phyloP scores from a whole-genome alignment of 2,888 invertebrate genomes.

The Druceiella hillmani region DNA sequence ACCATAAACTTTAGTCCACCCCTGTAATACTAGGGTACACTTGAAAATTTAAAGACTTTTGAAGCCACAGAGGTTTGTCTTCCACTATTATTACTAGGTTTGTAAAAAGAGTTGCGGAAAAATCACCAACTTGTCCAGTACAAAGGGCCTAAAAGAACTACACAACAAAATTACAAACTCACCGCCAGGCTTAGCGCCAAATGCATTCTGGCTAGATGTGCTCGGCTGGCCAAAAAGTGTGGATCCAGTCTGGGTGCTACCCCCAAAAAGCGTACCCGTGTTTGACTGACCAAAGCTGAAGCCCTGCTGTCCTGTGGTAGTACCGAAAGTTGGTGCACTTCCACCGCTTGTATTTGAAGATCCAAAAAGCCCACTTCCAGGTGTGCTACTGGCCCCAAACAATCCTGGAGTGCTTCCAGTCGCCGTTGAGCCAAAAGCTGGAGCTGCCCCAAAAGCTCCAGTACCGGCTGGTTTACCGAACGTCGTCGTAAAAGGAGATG shows the following conservation, averaged over 20 bases:
- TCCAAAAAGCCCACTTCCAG: constrained; percentile 33
- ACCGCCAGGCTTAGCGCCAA: constrained; percentile 54
- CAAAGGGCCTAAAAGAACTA: neutral
- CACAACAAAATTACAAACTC: constrained; percentile 22
- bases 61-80: too few relatives aligned
- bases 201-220: constrained; percentile 53
- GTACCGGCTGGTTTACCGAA: constrained; percentile 57
- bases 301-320: constrained; percentile 43
- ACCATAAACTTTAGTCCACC: too few relatives aligned
- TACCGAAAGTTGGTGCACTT: constrained; percentile 60
- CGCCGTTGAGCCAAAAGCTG: constrained; percentile 61
- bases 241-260: constrained; percentile 35
- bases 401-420: constrained; percentile 45
- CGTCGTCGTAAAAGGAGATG: too few relatives aligned
- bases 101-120: too few relatives aligned
- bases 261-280: constrained; percentile 56
- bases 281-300: constrained; percentile 44
- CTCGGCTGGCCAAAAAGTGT: constrained; percentile 59
- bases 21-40: too few relatives aligned
- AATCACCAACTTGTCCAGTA: too few relatives aligned
- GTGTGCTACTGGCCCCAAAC: constrained; percentile 54
- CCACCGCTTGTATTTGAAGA: constrained; percentile 30
- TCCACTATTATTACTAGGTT: too few relatives aligned
- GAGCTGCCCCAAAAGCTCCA: constrained; percentile 60
- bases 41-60: too few relatives aligned